Percentiles rank a stretch among this genome's conserved stretches.
phyloP scores from a whole-genome alignment of 1,140 invertebrate species.

The Lasioglossum baleicum region DNA sequence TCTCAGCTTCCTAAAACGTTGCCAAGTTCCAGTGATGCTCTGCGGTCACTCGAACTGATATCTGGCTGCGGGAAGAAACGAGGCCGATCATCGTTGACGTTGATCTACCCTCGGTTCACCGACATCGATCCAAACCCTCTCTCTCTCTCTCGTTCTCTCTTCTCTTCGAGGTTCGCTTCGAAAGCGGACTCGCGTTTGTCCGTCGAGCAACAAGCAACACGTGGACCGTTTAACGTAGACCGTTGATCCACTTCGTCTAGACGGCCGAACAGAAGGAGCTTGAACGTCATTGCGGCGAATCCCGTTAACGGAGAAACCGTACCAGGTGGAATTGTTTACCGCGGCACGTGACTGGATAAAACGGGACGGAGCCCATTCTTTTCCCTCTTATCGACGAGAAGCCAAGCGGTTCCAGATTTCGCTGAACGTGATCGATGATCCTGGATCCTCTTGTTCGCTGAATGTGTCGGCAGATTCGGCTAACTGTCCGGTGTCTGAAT shows the following conservation, averaged over 20 bases:
- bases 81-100: too few relatives aligned
- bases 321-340: conserved; percentile 36
- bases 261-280: conserved; percentile 44
- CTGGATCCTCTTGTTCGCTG: too few relatives aligned
- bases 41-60: too few relatives aligned
- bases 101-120: too few relatives aligned
- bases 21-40: background rate
- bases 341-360: background rate
- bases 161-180: too few relatives aligned
- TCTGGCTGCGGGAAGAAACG: too few relatives aligned
- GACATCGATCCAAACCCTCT: too few relatives aligned
- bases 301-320: conserved; percentile 65
- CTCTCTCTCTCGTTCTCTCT: too few relatives aligned
- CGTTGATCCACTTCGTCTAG: conserved; percentile 51
- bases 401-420: background rate
- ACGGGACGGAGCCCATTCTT: background rate
- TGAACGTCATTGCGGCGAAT: conserved; percentile 52
- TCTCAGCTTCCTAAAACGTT: background rate
- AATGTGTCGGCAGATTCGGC: too few relatives aligned
- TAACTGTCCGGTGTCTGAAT: too few relatives aligned
- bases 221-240: conserved; percentile 36
- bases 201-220: conserved; percentile 41
- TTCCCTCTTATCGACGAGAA: background rate
- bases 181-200: background rate
- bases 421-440: too few relatives aligned